Conservation (phyloP, 2,797 vertebrate genomes). For the Takifugu rubripes region DNA sequence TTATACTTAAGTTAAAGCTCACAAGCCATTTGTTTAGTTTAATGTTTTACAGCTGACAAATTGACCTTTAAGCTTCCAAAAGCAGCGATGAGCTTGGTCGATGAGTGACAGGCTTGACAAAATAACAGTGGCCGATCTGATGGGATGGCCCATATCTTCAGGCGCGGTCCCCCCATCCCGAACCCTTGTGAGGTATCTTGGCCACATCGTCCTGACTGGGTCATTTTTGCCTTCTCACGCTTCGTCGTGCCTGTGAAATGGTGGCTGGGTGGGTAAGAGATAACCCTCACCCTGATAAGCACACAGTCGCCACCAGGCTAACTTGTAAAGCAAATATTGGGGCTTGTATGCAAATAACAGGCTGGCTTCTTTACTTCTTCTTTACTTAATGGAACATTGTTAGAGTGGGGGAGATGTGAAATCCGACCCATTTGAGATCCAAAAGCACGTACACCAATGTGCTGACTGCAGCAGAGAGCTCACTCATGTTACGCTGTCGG, state of each 20-base stretch:
- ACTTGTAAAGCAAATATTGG: slow-evolving; percentile 15
- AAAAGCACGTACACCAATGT: no score
- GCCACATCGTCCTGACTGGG: background rate
- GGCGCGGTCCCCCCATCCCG: no score
- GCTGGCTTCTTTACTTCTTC: background rate
- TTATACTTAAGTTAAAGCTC: background rate
- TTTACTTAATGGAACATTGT: no score
- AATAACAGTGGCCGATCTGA: no score
- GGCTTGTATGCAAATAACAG: background rate
- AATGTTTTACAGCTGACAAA: background rate
- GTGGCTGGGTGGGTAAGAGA: background rate
- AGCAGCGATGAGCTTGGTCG: no score
- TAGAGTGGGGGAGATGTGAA: no score
- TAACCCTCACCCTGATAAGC: background rate
- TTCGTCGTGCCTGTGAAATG: background rate
- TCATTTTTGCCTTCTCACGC: background rate
- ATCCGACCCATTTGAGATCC: no score
- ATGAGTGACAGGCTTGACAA: no score
- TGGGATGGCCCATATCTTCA: background rate
- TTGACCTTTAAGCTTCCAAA: no score
- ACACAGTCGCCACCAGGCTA: background rate
- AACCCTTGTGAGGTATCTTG: background rate
- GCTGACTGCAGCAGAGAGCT: no score
- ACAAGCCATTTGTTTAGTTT: background rate
- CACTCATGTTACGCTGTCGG: no score